Evolutionary conservation across 2,797 vertebrate species (phyloP), one percentile per base, ranked within the genome.

Genomic region (Xenentodon cancila): DNA sequence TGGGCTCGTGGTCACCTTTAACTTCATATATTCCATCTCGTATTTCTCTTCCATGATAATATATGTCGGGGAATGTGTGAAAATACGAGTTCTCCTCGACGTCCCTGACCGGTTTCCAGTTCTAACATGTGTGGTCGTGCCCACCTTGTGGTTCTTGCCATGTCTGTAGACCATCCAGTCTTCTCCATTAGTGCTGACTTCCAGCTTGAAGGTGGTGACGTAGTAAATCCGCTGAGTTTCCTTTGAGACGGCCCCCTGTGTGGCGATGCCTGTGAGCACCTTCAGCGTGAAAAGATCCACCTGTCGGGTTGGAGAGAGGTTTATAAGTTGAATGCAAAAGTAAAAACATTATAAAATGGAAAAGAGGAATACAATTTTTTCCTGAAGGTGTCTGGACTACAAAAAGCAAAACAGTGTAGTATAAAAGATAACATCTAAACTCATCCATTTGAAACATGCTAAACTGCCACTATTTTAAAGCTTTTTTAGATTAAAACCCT

Each of bases 121-220:
- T 46, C 21, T 11, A 60, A 20, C 48, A 11, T 57, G 20, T 46
- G 58, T 12, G 30, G 40, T 2, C 30, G 40, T 64, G 37, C 80
- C 49, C 92, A 97, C 98, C 96, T 99, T 99, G 44, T 98, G 97
- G 87, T 98, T 98, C 91, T 98, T 99, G 86, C 96, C 97, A 0
- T 99, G 96, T 20, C 98, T 93, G 88, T 97, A 99, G 73, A 97
- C 93, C 97, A 98, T 99, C 98, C 98, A 99, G 92, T 99, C 98
- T 75, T 99, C 97, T 0, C 98, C 97, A 0, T 98, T 99, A 42
- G 98, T 98, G 94, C 98, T 99, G 91, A 98, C 93, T 87, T 99
- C 98, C 80, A 99, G 89, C 83, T 98, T 99, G 87, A 98, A 99
- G 25, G 95, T 94, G 71, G 94, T 96, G 70, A 99, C 95, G 7